phyloP scores from a whole-genome alignment of 2,113 vertebrate species.

The Oryzias melastigma region DNA sequence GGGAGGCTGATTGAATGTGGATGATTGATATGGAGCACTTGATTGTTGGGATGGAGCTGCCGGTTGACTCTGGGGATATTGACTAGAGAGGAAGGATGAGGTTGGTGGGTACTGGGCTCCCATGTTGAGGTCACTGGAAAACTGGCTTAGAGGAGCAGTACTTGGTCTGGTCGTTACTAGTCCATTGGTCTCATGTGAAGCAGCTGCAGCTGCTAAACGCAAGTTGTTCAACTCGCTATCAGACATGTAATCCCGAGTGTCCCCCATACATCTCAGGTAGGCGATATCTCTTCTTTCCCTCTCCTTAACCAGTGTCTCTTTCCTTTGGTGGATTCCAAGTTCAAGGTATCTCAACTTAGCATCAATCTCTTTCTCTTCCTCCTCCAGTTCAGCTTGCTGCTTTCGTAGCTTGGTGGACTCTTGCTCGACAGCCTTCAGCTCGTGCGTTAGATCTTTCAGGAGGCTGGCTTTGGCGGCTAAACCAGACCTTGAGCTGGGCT shows the following conservation, averaged over 20 bases:
- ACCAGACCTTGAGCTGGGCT: conserved; percentile 76
- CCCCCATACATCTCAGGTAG: conserved; percentile 88
- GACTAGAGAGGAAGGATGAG: conserved; percentile 83
- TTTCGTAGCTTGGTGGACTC: conserved; percentile 96
- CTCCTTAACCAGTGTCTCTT: conserved; percentile 93
- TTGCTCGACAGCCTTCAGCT: conserved; percentile 95
- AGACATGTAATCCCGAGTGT: conserved; percentile 92
- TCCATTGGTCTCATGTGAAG: conserved; percentile 79
- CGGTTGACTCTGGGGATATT: conserved; percentile 80
- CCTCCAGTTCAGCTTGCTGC: conserved; percentile 96
- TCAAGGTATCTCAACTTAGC: conserved; percentile 97
- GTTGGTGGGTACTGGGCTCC: conserved; percentile 78
- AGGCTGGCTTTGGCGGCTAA: conserved; percentile 91
- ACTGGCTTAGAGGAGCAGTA: conserved; percentile 82
- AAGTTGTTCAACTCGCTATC: conserved; percentile 95
- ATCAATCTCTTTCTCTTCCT: conserved; percentile 98
- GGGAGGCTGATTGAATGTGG: conserved; percentile 84
- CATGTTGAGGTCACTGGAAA: conserved; percentile 80
- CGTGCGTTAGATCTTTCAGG: conserved; percentile 92
- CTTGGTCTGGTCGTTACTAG: conserved; percentile 78
- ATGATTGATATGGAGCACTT: conserved; percentile 78
- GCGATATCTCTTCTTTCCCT: conserved; percentile 87
- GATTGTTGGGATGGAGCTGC: conserved; percentile 68
- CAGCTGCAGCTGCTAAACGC: conserved; percentile 79
- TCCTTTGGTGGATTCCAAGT: conserved; percentile 93